phyloP scores from a whole-genome alignment of 2,888 invertebrate species.

The Nematopogon swammerdamellus region DNA sequence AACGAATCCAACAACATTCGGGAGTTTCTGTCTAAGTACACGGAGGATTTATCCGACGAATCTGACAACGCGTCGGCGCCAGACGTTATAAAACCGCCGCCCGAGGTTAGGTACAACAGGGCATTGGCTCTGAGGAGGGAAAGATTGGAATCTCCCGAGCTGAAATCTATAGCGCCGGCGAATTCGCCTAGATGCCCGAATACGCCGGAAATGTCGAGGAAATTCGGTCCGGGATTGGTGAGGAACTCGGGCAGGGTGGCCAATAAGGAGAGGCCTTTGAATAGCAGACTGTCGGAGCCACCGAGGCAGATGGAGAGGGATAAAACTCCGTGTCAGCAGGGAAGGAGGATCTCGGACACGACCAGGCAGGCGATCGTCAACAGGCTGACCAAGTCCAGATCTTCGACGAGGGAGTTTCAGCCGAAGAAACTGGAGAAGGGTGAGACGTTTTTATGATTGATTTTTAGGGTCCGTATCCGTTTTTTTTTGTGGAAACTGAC shows the following conservation, averaged over 20 bases:
- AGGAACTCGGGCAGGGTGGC: conserved; percentile 38
- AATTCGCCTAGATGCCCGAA: conserved; percentile 56
- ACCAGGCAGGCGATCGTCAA: conserved; percentile 35
- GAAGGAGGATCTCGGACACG: conserved; percentile 38
- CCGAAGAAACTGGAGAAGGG: conserved; percentile 42
- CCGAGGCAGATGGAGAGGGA: conserved; percentile 32
- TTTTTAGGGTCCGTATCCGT: no score
- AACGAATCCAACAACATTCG: no score
- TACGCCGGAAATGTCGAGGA: conserved; percentile 60
- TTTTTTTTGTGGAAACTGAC: no score
- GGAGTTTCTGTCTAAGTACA: no score
- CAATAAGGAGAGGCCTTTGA: conserved; percentile 48
- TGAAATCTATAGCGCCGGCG: conserved; percentile 40
- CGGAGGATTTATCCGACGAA: conserved; percentile 34
- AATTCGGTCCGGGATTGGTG: conserved; percentile 50
- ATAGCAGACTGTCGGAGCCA: conserved; percentile 61
- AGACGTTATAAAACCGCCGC: conserved; percentile 9
- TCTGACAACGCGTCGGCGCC: conserved; percentile 35
- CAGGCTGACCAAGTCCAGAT: conserved; percentile 46
- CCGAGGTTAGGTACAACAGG: conserved; percentile 61
- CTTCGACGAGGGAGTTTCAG: conserved; percentile 45
- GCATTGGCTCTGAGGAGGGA: conserved; percentile 67
- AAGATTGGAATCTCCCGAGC: conserved; percentile 53
- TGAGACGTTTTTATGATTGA: no score
- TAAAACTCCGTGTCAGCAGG: conserved; percentile 36